Percentiles rank a stretch among this genome's conserved stretches.
These are phyloP conservation scores for Lasioglossum morio DNA, from an alignment of 2,888 invertebrate species.

Conservation along the genomic window DNA sequence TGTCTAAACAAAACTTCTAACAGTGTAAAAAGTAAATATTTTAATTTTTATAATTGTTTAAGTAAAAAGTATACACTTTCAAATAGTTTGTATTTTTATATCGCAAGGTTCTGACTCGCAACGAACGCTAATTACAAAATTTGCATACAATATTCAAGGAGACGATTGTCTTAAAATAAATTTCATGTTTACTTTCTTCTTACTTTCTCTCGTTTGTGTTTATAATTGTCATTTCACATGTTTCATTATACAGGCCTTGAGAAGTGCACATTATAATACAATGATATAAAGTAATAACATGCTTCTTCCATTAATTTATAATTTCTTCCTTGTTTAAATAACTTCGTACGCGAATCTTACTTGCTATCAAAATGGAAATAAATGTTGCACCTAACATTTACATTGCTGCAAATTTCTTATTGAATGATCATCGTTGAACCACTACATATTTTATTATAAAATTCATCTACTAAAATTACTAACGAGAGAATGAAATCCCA, in stretches of 20 bases:
- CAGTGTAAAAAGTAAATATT: background rate
- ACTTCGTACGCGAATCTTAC: too few relatives aligned
- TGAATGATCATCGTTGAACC: too few relatives aligned
- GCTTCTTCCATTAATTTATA: background rate
- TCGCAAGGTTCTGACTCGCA: background rate
- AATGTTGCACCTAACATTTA: too few relatives aligned
- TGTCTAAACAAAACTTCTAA: background rate
- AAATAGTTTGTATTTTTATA: background rate
- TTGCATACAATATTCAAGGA: conserved; percentile 21
- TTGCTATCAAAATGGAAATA: too few relatives aligned
- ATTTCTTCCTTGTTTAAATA: background rate
- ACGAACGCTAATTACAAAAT: background rate
- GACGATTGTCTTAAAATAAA: background rate
- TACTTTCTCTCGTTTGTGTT: conserved; percentile 35
- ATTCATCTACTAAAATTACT: too few relatives aligned
- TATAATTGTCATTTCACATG: conserved; percentile 10
- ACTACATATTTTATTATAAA: too few relatives aligned
- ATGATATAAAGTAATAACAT: background rate
- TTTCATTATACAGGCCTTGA: conserved; percentile 10
- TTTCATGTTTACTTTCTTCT: conserved; percentile 16
- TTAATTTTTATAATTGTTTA: too few relatives aligned
- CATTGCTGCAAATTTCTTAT: too few relatives aligned
- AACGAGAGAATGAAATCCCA: too few relatives aligned
- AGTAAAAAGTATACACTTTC: background rate
- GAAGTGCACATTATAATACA: conserved; percentile 4